Evolutionary conservation across 2,113 vertebrate genomes (phyloP).

Genomic region (Turdus rufiventris): DNA sequence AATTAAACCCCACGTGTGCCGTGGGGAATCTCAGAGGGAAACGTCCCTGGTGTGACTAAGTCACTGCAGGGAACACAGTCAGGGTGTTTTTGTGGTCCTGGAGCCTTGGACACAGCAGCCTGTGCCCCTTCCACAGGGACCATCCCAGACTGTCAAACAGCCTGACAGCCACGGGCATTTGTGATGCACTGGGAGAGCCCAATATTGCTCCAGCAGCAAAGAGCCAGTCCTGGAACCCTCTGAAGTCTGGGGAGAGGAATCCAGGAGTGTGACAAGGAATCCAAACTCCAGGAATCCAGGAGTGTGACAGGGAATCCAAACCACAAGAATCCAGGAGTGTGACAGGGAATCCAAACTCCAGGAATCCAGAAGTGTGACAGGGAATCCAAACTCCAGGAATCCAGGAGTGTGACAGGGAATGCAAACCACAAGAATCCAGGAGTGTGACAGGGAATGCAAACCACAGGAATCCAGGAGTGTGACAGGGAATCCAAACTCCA

Average conservation of each 20-base stretch:
- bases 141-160: not conserved
- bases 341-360: not conserved
- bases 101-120: accelerated
- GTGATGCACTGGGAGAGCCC: accelerated
- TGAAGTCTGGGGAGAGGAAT: not conserved
- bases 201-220: accelerated
- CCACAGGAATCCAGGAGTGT: too few relatives aligned
- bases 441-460: not conserved
- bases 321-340: not conserved
- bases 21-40: not conserved
- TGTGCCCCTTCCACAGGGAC: accelerated
- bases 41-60: not conserved
- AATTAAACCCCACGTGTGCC: accelerated
- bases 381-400: not conserved
- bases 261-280: too few relatives aligned
- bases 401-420: not conserved
- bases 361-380: too few relatives aligned
- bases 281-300: too few relatives aligned
- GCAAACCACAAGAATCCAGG: too few relatives aligned
- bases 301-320: not conserved
- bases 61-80: not conserved
- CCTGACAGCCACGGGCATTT: accelerated
- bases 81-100: not conserved
- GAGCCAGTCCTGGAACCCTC: not conserved
- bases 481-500: too few relatives aligned